Evolutionary conservation across 2,797 vertebrate genomes (phyloP).

Genomic region (Eulemur coronatus): DNA sequence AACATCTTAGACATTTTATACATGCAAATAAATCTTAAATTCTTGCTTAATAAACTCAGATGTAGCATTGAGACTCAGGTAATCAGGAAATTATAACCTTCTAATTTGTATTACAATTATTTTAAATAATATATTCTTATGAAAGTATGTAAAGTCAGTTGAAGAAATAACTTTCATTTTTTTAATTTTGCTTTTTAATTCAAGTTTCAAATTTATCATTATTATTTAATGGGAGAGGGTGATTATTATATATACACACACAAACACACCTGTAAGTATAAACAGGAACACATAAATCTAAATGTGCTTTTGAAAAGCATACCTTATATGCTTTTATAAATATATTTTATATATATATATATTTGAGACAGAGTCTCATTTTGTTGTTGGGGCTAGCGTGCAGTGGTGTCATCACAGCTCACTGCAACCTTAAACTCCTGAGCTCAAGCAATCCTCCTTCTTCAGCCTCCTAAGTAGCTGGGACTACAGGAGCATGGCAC

Average conservation of each 20-base stretch:
- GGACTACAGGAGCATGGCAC: not conserved
- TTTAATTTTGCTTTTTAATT: not conserved
- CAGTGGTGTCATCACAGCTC: not conserved
- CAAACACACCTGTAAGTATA: not conserved
- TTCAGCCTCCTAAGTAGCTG: not conserved
- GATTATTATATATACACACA: not conserved
- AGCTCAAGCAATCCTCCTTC: not conserved
- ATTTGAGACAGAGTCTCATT: no score
- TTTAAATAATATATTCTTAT: not conserved
- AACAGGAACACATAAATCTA: not conserved
- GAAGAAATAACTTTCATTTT: not conserved
- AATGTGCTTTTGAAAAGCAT: not conserved
- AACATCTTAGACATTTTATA: constrained; percentile 19
- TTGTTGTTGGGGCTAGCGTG: not conserved
- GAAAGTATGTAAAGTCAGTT: not conserved
- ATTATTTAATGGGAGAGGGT: not conserved
- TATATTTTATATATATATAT: not conserved
- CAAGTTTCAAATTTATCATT: not conserved
- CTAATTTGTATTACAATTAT: not conserved
- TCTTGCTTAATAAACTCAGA: constrained; percentile 7
- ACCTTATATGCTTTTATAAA: not conserved
- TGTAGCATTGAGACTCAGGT: not conserved
- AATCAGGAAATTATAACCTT: not conserved
- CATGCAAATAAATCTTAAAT: not conserved
- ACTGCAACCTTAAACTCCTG: not conserved